Conservation (phyloP, 1,140 invertebrate genomes). For the Zaprionus lachaisei region DNA sequence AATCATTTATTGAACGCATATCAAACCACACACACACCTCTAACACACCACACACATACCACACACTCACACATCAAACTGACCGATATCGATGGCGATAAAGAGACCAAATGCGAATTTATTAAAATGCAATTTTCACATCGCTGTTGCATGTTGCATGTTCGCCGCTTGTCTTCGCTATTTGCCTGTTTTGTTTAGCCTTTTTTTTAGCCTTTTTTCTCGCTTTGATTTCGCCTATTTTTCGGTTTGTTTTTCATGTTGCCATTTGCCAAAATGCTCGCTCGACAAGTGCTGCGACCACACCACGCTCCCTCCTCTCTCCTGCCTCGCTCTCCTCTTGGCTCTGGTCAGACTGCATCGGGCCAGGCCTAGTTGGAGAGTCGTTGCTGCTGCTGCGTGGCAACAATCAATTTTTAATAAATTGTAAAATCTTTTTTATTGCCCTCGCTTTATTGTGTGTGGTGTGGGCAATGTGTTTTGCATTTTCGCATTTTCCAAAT, state of each 20-base stretch:
- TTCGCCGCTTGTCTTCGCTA: conserved; percentile 52
- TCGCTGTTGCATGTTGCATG: conserved; percentile 60
- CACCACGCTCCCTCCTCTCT: neutral
- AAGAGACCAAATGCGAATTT: conserved; percentile 74
- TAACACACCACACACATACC: conserved; percentile 1
- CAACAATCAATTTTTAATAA: conserved; percentile 82
- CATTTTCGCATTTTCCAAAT: conserved; percentile 54
- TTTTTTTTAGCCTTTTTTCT: conserved; percentile 20
- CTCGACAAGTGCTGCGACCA: conserved; percentile 61
- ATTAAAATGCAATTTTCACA: conserved; percentile 82
- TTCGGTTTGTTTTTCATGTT: conserved; percentile 57
- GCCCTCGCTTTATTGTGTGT: conserved; percentile 26
- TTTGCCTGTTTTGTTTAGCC: neutral
- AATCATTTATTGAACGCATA: conserved; percentile 55
- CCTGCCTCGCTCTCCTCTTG: neutral
- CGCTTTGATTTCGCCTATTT: conserved; percentile 34
- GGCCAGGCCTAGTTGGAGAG: conserved; percentile 31
- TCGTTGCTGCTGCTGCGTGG: conserved; percentile 58
- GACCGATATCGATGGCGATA: conserved; percentile 70
- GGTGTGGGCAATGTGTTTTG: conserved; percentile 60
- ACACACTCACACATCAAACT: conserved; percentile 46
- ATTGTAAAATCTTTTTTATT: conserved; percentile 65
- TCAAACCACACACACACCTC: conserved; percentile 18
- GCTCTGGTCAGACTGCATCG: conserved; percentile 14
- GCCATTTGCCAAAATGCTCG: conserved; percentile 59